phyloP scores from a whole-genome alignment of 2,888 invertebrate genomes.

The Exocentrus adspersus region DNA sequence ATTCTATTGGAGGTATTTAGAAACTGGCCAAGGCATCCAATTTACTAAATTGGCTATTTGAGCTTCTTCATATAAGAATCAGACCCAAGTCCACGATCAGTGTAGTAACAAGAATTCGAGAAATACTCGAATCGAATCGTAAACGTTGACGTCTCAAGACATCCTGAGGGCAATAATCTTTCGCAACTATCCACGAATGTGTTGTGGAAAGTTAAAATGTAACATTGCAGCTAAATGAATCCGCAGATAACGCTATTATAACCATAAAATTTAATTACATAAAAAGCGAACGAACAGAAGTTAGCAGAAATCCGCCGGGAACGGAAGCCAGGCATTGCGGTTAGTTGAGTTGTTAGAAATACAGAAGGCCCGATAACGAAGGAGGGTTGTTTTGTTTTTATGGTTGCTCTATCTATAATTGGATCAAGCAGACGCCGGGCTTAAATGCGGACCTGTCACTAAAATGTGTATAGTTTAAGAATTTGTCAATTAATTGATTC shows the following conservation, averaged over 20 bases:
- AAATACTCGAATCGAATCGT: neutral
- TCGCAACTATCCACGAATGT: conserved; percentile 15
- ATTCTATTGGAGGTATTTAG: too few species aligned
- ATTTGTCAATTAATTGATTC: conserved; percentile 14
- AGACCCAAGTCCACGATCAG: neutral
- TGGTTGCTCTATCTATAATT: conserved; percentile 56
- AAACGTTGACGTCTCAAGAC: neutral
- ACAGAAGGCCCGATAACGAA: conserved; percentile 48
- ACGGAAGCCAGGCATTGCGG: conserved; percentile 33
- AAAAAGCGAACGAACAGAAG: conserved; percentile 36
- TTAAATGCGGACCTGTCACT: conserved; percentile 31
- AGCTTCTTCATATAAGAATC: neutral
- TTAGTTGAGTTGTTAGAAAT: conserved; percentile 55
- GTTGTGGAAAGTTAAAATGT: conserved; percentile 25
- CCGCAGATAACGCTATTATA: conserved; percentile 36
- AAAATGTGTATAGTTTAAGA: conserved; percentile 12
- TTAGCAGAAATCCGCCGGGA: conserved; percentile 24
- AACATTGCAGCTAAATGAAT: conserved; percentile 32
- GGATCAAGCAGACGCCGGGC: conserved; percentile 54
- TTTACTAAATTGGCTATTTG: neutral
- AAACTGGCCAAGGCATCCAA: too few species aligned
- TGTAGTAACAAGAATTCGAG: neutral
- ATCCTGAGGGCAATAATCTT: neutral
- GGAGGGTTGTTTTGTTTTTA: conserved; percentile 56
- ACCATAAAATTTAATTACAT: conserved; percentile 39